These are phyloP conservation scores for Tenthredo scrophulariae DNA, from an alignment of 2,888 invertebrate species.

Conservation along the genomic window DNA sequence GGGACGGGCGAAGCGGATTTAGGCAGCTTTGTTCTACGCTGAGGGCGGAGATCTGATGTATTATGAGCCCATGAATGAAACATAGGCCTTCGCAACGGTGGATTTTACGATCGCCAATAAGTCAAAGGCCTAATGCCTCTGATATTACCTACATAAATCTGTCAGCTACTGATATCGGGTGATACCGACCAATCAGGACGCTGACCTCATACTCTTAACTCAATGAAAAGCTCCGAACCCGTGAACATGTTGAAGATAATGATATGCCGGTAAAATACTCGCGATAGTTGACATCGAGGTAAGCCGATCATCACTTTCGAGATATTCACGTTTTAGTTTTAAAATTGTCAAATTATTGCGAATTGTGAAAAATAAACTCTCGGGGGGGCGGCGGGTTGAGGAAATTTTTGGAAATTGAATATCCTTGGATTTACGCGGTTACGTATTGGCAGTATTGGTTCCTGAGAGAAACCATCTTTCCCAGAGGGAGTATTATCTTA, in stretches of 20 bases:
- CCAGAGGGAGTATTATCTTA: background rate
- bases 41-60: constrained; percentile 56
- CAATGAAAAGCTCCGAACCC: constrained; percentile 10
- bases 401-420: constrained; percentile 36
- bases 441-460: background rate
- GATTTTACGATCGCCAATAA: constrained; percentile 66
- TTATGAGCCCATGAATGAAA: constrained; percentile 62
- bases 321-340: background rate
- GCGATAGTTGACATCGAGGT: background rate
- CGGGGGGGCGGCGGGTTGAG: background rate
- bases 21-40: constrained; percentile 48
- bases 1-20: constrained; percentile 29
- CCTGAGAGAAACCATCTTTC: background rate
- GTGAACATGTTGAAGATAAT: background rate
- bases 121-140: constrained; percentile 67
- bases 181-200: constrained; percentile 59
- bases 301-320: background rate
- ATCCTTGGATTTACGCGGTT: constrained; percentile 8
- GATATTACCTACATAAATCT: constrained; percentile 71
- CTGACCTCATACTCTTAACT: constrained; percentile 59
- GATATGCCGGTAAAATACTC: background rate
- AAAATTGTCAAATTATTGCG: background rate
- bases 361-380: background rate
- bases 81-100: constrained; percentile 57
- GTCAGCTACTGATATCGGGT: constrained; percentile 61